phyloP scores from a whole-genome alignment of 2,888 invertebrate species.

The Yponomeuta cagnagella region DNA sequence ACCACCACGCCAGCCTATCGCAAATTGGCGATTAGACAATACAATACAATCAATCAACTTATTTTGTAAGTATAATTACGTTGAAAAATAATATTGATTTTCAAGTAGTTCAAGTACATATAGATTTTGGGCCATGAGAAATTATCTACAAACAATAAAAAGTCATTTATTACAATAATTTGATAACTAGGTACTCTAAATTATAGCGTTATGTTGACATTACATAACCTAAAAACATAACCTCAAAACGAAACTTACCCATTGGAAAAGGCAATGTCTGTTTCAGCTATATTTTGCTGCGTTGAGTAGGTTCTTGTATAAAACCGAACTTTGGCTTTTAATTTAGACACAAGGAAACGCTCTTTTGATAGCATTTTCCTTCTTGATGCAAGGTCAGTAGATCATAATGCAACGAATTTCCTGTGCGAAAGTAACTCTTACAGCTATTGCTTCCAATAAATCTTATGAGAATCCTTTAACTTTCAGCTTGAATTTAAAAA shows the following conservation, averaged over 20 bases:
- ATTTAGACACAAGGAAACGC: slow-evolving; percentile 39
- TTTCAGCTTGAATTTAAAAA: background rate
- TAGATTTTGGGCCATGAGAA: too few relatives aligned
- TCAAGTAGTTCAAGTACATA: too few relatives aligned
- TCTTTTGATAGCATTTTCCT: slow-evolving; percentile 49
- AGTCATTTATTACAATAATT: too few relatives aligned
- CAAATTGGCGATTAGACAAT: too few relatives aligned
- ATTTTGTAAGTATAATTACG: too few relatives aligned
- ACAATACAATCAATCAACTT: too few relatives aligned
- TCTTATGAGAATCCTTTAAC: background rate
- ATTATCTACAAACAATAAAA: too few relatives aligned
- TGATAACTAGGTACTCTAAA: too few relatives aligned
- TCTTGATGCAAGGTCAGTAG: background rate
- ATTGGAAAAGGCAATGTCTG: slow-evolving; percentile 72
- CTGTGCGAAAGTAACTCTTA: background rate
- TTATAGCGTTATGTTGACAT: background rate
- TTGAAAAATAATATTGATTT: too few relatives aligned
- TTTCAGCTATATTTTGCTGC: slow-evolving; percentile 47
- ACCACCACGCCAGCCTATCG: too few relatives aligned
- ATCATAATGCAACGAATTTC: slow-evolving; percentile 11
- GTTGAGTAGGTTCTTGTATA: slow-evolving; percentile 39
- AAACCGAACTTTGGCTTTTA: slow-evolving; percentile 33
- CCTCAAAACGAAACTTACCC: slow-evolving; percentile 69
- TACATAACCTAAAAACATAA: slow-evolving; percentile 27
- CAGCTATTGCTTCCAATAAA: background rate